Conservation (phyloP, 2,797 vertebrate species). For the Amniataba percoides region DNA sequence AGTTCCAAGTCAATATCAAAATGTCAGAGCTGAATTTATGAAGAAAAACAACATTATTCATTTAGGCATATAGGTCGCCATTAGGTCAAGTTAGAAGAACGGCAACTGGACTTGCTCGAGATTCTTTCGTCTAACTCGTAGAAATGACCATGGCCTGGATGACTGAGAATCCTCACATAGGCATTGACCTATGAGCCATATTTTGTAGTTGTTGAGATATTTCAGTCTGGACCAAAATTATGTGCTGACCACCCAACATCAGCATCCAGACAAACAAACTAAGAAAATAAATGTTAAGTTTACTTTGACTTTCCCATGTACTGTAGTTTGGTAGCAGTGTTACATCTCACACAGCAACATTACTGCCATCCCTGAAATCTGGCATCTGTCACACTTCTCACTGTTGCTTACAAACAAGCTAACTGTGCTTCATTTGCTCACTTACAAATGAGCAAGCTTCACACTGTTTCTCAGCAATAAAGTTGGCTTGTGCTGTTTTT, state of each 20-base stretch:
- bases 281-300: background rate
- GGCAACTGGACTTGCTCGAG: no score
- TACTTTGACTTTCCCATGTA: background rate
- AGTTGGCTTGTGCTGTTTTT: slow-evolving; percentile 72
- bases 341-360: slow-evolving; percentile 20
- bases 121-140: no score
- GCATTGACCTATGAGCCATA: background rate
- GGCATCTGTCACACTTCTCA: slow-evolving; percentile 3
- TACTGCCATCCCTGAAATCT: slow-evolving; percentile 26
- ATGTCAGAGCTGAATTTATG: background rate
- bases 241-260: background rate
- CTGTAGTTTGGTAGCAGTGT: slow-evolving; percentile 22
- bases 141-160: no score
- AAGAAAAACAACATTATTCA: background rate
- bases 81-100: background rate
- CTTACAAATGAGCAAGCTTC: slow-evolving; percentile 57
- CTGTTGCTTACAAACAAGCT: slow-evolving; percentile 34
- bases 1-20: background rate
- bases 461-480: slow-evolving; percentile 47
- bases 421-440: slow-evolving; percentile 42
- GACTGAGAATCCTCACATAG: no score
- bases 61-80: background rate
- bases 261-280: background rate
- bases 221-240: background rate
- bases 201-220: background rate